These are phyloP conservation scores for Kudoa iwatai DNA, from an alignment of 30 jellyfish, hydroid and myxozoan genomes.

Conservation along the genomic window DNA sequence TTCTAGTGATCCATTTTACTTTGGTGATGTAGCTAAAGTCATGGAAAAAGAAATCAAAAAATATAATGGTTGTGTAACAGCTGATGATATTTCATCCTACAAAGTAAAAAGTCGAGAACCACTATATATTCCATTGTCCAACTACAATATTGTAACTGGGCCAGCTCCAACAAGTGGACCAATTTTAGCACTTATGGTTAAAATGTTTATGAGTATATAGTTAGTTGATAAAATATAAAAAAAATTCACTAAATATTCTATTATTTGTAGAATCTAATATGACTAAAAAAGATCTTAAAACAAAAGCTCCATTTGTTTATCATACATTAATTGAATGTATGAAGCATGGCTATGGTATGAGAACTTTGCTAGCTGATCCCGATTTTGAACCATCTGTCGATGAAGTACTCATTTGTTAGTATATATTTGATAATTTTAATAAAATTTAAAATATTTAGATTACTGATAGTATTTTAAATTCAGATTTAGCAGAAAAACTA, in stretches of 20 bases:
- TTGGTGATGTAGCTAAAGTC: slow-evolving; percentile 35
- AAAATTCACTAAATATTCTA: neutral
- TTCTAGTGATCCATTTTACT: slow-evolving; percentile 35
- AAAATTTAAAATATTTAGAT: too few species aligned
- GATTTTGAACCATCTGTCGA: slow-evolving; percentile 16
- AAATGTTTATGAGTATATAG: slow-evolving; percentile 26
- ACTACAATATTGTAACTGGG: slow-evolving; percentile 15
- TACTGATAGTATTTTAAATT: too few species aligned
- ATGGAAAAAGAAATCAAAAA: slow-evolving; percentile 34
- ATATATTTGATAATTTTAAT: too few species aligned
- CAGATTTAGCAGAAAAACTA: too few species aligned
- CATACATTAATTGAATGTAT: slow-evolving; percentile 59
- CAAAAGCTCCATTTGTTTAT: slow-evolving; percentile 15
- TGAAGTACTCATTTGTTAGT: too few species aligned
- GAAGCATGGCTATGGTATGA: slow-evolving; percentile 32
- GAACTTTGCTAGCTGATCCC: slow-evolving; percentile 55
- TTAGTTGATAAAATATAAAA: neutral
- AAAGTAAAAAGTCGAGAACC: slow-evolving; percentile 28
- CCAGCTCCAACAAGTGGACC: slow-evolving; percentile 93
- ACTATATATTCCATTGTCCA: slow-evolving; percentile 10
- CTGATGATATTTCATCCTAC: slow-evolving; percentile 19
- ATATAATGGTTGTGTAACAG: slow-evolving; percentile 20
- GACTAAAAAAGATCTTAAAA: slow-evolving; percentile 16
- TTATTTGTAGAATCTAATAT: slow-evolving; percentile 13
- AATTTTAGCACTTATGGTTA: slow-evolving; percentile 20